Conservation (phyloP, 2,888 invertebrate genomes). For the Chrysolina americana region DNA sequence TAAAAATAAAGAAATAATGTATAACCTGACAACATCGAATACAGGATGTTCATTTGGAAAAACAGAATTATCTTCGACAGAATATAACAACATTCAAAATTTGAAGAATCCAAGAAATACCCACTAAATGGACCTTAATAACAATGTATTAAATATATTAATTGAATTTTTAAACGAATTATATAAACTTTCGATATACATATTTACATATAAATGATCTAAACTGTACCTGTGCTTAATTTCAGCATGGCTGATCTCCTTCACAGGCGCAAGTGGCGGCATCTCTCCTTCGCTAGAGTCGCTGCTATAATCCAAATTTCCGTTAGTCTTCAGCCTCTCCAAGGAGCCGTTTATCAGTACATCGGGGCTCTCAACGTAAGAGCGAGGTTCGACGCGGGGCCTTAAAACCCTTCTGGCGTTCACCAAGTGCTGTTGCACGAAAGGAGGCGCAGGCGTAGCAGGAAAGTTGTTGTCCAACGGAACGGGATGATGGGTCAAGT, state of each 20-base stretch:
- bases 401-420: constrained; percentile 79
- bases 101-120: too few species aligned
- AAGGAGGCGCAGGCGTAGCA: background rate
- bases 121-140: too few species aligned
- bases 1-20: too few species aligned
- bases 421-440: constrained; percentile 52
- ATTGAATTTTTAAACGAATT: too few species aligned
- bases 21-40: too few species aligned
- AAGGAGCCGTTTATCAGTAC: constrained; percentile 65
- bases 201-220: too few species aligned
- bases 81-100: too few species aligned
- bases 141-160: too few species aligned
- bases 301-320: constrained; percentile 72
- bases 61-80: too few species aligned
- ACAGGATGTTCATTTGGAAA: too few species aligned
- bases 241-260: constrained; percentile 70
- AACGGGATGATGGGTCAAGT: constrained; percentile 21
- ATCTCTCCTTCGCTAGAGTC: constrained; percentile 80
- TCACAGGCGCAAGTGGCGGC: constrained; percentile 82
- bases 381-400: constrained; percentile 86
- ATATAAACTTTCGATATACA: too few species aligned
- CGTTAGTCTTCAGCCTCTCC: constrained; percentile 70
- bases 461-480: background rate
- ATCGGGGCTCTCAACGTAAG: constrained; percentile 87
- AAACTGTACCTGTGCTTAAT: constrained; percentile 63